Percentiles rank a stretch among this genome's conserved stretches.
These are phyloP conservation scores for Ecliptopera silaceata DNA, from an alignment of 2,888 invertebrate species.

Conservation along the genomic window DNA sequence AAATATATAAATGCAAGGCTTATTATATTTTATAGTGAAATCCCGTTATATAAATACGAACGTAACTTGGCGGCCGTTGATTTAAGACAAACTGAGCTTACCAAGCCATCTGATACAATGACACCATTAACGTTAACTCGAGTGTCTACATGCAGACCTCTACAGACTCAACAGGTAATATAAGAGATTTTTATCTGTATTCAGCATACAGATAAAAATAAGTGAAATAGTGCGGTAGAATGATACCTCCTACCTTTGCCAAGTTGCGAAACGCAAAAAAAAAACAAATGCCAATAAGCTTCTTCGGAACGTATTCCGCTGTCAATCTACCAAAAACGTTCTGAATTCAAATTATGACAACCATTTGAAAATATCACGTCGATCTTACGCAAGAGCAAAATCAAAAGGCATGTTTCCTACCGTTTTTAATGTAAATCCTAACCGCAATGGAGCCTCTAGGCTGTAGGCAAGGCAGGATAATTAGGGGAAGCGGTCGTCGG, in stretches of 20 bases:
- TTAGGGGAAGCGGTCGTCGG: slow-evolving; percentile 57
- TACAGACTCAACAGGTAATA: not conserved
- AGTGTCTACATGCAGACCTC: not conserved
- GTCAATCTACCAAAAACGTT: too few species aligned
- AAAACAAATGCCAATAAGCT: too few species aligned
- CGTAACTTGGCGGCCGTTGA: not conserved
- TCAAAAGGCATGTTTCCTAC: slow-evolving; percentile 3
- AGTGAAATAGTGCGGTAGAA: too few species aligned
- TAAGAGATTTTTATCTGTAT: not conserved
- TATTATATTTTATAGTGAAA: too few species aligned
- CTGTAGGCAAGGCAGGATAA: slow-evolving; percentile 54
- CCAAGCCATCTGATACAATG: slow-evolving; percentile 2
- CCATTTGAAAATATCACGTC: too few species aligned
- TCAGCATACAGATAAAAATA: not conserved
- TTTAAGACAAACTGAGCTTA: not conserved
- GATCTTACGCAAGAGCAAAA: not conserved
- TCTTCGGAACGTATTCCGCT: too few species aligned
- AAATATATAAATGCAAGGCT: too few species aligned
- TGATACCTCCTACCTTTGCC: too few species aligned
- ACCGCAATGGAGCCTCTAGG: slow-evolving; percentile 26
- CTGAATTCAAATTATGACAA: too few species aligned
- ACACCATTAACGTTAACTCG: slow-evolving; percentile 1
- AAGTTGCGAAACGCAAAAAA: too few species aligned
- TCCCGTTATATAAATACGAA: too few species aligned
- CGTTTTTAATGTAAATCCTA: slow-evolving; percentile 20